phyloP scores from a whole-genome alignment of 2,113 vertebrate species.

The Spizaetus ornatus region DNA sequence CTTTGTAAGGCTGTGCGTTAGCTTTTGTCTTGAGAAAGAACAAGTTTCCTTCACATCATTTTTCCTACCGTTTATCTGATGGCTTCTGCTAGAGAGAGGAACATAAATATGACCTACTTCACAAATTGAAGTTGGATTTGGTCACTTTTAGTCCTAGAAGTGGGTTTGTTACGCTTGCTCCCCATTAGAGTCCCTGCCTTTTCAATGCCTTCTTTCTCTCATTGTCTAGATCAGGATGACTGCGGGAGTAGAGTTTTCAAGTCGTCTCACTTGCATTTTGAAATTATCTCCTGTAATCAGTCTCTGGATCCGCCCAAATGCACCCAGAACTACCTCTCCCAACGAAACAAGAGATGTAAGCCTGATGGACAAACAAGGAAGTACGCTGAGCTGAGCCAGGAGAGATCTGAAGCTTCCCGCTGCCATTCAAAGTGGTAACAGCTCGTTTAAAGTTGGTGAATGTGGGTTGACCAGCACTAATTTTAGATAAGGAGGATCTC shows the following conservation, averaged over 20 bases:
- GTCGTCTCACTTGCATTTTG: not conserved
- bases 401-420: fast-evolving
- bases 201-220: not conserved
- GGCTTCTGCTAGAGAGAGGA: not conserved
- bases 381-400: not conserved
- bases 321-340: not conserved
- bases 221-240: not conserved
- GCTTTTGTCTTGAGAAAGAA: not conserved
- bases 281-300: not conserved
- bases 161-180: not conserved
- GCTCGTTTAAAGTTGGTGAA: not conserved
- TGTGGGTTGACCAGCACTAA: not conserved
- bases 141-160: not conserved
- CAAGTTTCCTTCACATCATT: not conserved
- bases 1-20: fast-evolving
- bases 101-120: not conserved
- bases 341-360: not conserved
- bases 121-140: not conserved
- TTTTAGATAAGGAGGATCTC: not conserved
- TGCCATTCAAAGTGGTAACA: not conserved
- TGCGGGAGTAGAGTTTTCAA: not conserved
- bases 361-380: not conserved
- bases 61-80: not conserved
- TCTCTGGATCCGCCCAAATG: fast-evolving
- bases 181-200: fast-evolving